Percentiles rank a stretch among this genome's conserved stretches.
Evolutionary conservation across 2,888 invertebrate genomes (phyloP).

Genomic region (Drosophila phalerata): DNA sequence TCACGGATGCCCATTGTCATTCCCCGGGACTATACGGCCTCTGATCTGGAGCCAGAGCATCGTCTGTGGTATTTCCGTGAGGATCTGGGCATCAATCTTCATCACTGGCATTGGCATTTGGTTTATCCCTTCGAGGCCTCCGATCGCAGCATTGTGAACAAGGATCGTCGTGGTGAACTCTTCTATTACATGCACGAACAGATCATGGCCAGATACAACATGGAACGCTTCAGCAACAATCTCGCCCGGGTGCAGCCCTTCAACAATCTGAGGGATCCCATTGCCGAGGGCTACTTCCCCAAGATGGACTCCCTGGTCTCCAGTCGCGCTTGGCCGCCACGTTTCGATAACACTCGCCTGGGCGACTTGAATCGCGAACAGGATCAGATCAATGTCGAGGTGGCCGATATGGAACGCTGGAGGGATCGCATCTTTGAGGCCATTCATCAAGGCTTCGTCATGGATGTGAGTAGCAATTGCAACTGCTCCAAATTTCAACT

Average conservation of each 20-base stretch:
- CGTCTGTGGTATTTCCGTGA: constrained; percentile 87
- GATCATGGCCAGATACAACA: constrained; percentile 89
- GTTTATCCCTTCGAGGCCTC: constrained; percentile 92
- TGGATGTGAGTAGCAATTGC: constrained; percentile 85
- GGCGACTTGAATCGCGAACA: constrained; percentile 89
- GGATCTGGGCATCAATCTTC: constrained; percentile 86
- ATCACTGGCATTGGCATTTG: constrained; percentile 88
- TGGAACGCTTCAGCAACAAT: constrained; percentile 91
- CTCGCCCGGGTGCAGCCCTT: constrained; percentile 88
- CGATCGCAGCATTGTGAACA: constrained; percentile 86
- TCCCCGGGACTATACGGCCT: constrained; percentile 91
- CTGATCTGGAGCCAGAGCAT: constrained; percentile 91
- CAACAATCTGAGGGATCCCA: constrained; percentile 89
- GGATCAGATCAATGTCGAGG: constrained; percentile 89
- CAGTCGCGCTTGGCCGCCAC: constrained; percentile 91
- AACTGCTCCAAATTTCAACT: neutral
- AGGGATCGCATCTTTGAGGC: constrained; percentile 90
- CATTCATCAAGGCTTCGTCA: constrained; percentile 88
- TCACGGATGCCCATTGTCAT: constrained; percentile 88
- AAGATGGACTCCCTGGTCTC: constrained; percentile 93
- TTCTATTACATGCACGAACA: constrained; percentile 93
- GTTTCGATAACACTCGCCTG: constrained; percentile 87
- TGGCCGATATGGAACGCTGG: constrained; percentile 92
- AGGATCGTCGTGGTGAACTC: constrained; percentile 91
- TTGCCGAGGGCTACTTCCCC: constrained; percentile 93